A percentile compares a stretch with the other conserved stretches of the same genome.
These are phyloP conservation scores for Paraescarpia echinospica DNA, from an alignment of 1,140 invertebrate genomes.

Conservation along the genomic window DNA sequence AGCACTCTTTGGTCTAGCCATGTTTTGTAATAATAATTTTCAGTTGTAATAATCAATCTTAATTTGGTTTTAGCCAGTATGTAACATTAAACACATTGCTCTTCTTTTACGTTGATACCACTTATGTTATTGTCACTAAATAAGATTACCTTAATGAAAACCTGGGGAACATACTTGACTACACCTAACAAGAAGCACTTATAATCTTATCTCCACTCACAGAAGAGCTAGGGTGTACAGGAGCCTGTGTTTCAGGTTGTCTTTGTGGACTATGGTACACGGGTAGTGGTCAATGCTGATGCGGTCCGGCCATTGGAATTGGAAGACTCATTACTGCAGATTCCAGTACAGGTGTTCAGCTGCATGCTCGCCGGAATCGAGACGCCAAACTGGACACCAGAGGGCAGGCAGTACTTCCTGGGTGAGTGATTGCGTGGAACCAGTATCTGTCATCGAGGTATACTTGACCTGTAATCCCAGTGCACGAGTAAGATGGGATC, in stretches of 20 bases:
- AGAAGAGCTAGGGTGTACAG: background rate
- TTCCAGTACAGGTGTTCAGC: background rate
- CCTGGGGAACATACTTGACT: background rate
- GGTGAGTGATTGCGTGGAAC: background rate
- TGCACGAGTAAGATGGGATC: too few species aligned
- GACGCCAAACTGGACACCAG: background rate
- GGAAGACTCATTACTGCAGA: background rate
- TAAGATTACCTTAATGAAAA: too few species aligned
- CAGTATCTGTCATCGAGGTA: background rate
- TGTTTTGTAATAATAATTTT: background rate
- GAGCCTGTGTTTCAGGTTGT: background rate
- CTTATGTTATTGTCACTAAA: too few species aligned
- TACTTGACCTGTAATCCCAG: too few species aligned
- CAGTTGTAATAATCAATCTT: background rate
- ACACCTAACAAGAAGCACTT: background rate
- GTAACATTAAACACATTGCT: background rate
- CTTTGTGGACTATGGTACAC: background rate
- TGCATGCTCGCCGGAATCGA: background rate
- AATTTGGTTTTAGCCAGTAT: background rate
- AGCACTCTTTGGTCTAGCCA: background rate
- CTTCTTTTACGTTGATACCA: too few species aligned
- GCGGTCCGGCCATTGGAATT: background rate
- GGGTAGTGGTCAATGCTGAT: background rate
- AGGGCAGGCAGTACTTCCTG: background rate
- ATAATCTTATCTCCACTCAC: background rate